Percentiles rank a stretch among this genome's conserved stretches.
phyloP scores from a whole-genome alignment of 2,113 vertebrate genomes.

The Engystomops pustulosus region DNA sequence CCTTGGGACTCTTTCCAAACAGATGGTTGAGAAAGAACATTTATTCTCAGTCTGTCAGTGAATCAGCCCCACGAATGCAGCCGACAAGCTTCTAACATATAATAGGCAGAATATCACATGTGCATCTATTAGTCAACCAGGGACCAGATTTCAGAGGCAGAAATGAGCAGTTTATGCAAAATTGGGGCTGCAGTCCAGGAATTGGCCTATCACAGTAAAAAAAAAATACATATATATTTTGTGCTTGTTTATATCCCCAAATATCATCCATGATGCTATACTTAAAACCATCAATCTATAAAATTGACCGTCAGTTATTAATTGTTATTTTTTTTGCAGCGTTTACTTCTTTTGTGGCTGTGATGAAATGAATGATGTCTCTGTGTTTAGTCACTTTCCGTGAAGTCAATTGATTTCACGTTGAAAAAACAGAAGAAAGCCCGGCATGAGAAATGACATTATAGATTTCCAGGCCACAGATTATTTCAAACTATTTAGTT shows the following conservation, averaged over 20 bases:
- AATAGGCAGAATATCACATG: slow-evolving; percentile 20
- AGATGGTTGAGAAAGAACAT: slow-evolving; percentile 53
- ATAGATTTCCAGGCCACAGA: neutral
- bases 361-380: neutral
- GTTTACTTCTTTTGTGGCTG: neutral
- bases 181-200: neutral
- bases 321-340: neutral
- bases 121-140: slow-evolving; percentile 18
- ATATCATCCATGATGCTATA: neutral
- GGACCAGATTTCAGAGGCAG: neutral
- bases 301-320: neutral
- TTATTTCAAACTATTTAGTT: neutral
- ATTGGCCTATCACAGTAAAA: neutral
- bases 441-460: neutral
- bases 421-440: neutral
- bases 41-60: slow-evolving; percentile 53
- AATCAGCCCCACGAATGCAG: slow-evolving; percentile 25
- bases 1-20: slow-evolving; percentile 56
- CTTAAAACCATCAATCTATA: neutral
- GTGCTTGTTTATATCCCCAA: neutral
- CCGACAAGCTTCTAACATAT: slow-evolving; percentile 31
- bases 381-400: neutral
- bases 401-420: slow-evolving; percentile 22
- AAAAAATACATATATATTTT: neutral
- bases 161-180: slow-evolving; percentile 18